Evolutionary conservation across 2,113 vertebrate genomes (phyloP), one percentile per base, ranked within the genome.

Genomic region (Symphodus melops): DNA sequence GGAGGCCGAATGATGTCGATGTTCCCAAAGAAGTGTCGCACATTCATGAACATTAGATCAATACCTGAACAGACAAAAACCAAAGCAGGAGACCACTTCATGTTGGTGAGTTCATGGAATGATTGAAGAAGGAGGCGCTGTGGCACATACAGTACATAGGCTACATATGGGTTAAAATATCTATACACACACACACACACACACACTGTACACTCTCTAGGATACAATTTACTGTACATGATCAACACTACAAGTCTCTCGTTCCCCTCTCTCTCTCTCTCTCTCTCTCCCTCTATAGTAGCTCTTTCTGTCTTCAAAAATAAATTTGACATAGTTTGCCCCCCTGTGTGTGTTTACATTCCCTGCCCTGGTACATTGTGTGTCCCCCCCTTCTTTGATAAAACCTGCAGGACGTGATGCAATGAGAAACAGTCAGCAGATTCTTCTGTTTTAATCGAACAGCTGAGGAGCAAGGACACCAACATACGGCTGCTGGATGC

Each of bases 121-220:
- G 92, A 91, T 75, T 86, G 86, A 77, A 91, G 82, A 79, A 89
- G 86, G 81, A 92, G 85, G 86, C 77, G 79, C 82, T 67, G 84
- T 86, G 85, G 88, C 78, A 89, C 87, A 79, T 84, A 90, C 87
- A 90, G 83, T 91, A 90, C 89, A 89, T 79, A 81, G 75, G 80
- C 88, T 88, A 91, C 87, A 80, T 82, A 64, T 87, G 78, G 81
- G 72, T 88, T 86, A 86, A 53, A 86, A 85, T 83, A 85, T 81
- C 72, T 83, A 88, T 72, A 81, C 79, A 89, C 85, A 87, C 81
- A 87, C 81, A 73, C 89, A 88, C 69, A 81, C 79, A 89, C 85
- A 87, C 81, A 87, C 81, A 73, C 89, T 89, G 83, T 92, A 91
- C 88, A 91, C 81, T 68, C 69, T 80, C 74, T 73, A 73, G 63